These are phyloP conservation scores for Cataglyphis rosenhaueri DNA, from an alignment of 2,888 invertebrate species.

Conservation along the genomic window DNA sequence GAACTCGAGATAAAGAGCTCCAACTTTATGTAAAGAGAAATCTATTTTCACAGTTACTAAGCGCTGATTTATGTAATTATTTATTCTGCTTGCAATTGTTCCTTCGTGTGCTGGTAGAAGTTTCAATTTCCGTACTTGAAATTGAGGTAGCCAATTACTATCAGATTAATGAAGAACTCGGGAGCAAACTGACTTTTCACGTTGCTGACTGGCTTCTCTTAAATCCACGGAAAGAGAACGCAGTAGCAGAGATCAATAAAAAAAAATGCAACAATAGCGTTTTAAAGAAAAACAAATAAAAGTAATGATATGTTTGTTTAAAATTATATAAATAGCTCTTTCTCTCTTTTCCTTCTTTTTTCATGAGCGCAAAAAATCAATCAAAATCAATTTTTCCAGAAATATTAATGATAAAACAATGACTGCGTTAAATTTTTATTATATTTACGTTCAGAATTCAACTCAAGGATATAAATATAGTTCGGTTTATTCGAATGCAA, in stretches of 20 bases:
- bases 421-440: not conserved
- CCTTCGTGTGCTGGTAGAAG: constrained; percentile 19
- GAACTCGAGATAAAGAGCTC: constrained; percentile 5
- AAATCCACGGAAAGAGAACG: constrained; percentile 13
- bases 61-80: constrained; percentile 48
- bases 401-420: not conserved
- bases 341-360: not conserved
- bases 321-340: not conserved
- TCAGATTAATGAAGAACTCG: constrained; percentile 46
- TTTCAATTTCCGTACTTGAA: constrained; percentile 41
- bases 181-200: constrained; percentile 39
- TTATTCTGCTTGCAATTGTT: constrained; percentile 44
- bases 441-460: not conserved
- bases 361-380: not conserved
- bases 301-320: not conserved
- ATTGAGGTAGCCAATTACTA: constrained; percentile 42
- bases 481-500: not conserved
- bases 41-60: constrained; percentile 28
- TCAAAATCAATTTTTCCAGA: not conserved
- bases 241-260: not conserved
- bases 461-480: not conserved
- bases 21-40: not conserved
- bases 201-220: constrained; percentile 16
- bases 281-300: not conserved
- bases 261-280: not conserved